phyloP scores from a whole-genome alignment of 2,113 vertebrate genomes.

The Donacobius atricapilla region DNA sequence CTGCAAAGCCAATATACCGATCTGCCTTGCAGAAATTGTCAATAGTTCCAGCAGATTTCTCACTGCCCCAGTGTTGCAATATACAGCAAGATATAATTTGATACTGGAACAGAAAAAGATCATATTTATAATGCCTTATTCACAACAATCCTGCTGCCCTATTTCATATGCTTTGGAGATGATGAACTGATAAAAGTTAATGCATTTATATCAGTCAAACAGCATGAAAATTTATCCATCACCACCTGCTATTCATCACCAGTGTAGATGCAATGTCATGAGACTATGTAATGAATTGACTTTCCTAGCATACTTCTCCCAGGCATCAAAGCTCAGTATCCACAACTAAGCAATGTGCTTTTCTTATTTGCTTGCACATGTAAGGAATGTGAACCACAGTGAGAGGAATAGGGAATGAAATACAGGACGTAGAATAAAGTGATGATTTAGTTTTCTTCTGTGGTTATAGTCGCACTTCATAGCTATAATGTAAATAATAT shows the following conservation, averaged over 20 bases:
- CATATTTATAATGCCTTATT: neutral
- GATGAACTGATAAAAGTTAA: neutral
- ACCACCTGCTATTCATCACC: neutral
- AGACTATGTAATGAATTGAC: neutral
- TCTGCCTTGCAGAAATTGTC: neutral
- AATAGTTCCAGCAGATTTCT: neutral
- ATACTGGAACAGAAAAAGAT: neutral
- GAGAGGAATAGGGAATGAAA: neutral
- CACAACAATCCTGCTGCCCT: neutral
- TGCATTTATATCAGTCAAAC: neutral
- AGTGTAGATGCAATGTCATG: neutral
- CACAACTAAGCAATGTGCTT: neutral
- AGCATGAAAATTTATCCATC: neutral
- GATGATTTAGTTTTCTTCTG: neutral
- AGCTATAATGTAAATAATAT: neutral
- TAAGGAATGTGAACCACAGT: neutral
- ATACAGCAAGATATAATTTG: neutral
- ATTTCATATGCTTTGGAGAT: neutral
- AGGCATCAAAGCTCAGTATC: neutral
- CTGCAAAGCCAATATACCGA: neutral
- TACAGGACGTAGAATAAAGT: neutral
- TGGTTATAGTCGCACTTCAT: neutral
- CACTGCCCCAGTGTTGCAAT: neutral
- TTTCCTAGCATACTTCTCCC: neutral
- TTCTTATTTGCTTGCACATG: neutral